phyloP scores from a whole-genome alignment of 2,113 vertebrate species.

The Sciurus niger region DNA sequence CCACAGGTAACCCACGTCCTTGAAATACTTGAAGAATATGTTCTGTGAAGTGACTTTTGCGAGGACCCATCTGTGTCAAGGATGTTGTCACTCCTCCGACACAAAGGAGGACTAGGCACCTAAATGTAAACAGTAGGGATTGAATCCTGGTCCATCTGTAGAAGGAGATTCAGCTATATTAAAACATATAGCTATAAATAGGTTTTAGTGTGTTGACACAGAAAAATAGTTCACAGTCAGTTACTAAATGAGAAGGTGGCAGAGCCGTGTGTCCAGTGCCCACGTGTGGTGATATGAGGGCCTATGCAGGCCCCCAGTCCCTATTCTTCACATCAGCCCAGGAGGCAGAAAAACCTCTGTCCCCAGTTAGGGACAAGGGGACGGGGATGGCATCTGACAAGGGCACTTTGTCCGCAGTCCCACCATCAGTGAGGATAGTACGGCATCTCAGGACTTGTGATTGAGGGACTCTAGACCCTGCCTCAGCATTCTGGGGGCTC shows the following conservation, averaged over 20 bases:
- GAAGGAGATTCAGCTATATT: not conserved
- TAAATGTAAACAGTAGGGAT: fast-evolving
- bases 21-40: not conserved
- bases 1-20: not conserved
- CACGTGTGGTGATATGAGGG: no score
- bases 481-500: no score
- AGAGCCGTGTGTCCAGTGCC: no score
- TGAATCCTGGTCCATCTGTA: fast-evolving
- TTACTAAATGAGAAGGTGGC: not conserved
- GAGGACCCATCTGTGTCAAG: not conserved
- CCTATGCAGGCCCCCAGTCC: not conserved
- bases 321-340: not conserved
- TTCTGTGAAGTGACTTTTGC: not conserved
- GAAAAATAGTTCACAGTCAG: not conserved
- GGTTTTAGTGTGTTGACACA: fast-evolving
- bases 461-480: not conserved
- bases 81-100: no score
- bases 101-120: not conserved
- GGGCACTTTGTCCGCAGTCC: not conserved
- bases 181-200: fast-evolving
- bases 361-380: no score
- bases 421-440: fast-evolving
- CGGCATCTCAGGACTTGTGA: fast-evolving
- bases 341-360: not conserved
- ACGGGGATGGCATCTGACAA: fast-evolving